Base-by-base conservation (phyloP, 2,113 vertebrate species). In the Todiramphus saurophagus region DNA sequence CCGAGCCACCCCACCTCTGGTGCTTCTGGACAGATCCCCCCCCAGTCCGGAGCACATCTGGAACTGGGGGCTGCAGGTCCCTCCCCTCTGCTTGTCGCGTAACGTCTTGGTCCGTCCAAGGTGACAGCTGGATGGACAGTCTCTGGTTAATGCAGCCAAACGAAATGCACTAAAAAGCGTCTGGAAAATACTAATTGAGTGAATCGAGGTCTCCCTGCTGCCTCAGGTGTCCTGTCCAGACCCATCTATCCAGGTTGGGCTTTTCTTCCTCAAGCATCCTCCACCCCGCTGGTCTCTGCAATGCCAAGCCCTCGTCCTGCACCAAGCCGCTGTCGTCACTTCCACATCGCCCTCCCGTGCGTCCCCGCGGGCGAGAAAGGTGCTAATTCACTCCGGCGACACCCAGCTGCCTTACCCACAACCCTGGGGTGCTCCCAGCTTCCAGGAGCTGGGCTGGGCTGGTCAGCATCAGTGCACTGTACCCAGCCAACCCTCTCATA, bases 391-490 rank as follows among this genome's bases (percentile, higher is more conserved):
- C 83, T 85, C 78, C 18, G 68, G n/a, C 48, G 73, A 58, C 92
- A 87, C 87, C 64, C 20, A 25, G 35, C 95, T 94, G 87, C 96
- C 94, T 94, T 73, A 8, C 21, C 72, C 12, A 64, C 89, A 8
- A 5, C 12, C 4, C 88, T 2, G 31, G 68, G 96, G 96, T 92
- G 96, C 96, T 96, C 43, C 16, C 87, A 43, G 88, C 89, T 37
- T 24, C 37, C 7, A 31, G 70, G 48, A 92, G 90, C 93, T 76
- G 96, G 66, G 37, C 37, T 37, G 37, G 37, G 37, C 37, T 37
- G 37, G 93, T 97, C 93, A 70, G 90, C 85, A 94, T 97, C 97
- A 83, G 97, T 98, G 98, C 98, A 98, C 98, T 98, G 98, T 96
- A 43, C 56, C 97, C 97, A 91, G 62, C 97, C 97, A 93, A 93